Conservation (phyloP, 2,113 vertebrate genomes). For the Hemiprocne comata region DNA sequence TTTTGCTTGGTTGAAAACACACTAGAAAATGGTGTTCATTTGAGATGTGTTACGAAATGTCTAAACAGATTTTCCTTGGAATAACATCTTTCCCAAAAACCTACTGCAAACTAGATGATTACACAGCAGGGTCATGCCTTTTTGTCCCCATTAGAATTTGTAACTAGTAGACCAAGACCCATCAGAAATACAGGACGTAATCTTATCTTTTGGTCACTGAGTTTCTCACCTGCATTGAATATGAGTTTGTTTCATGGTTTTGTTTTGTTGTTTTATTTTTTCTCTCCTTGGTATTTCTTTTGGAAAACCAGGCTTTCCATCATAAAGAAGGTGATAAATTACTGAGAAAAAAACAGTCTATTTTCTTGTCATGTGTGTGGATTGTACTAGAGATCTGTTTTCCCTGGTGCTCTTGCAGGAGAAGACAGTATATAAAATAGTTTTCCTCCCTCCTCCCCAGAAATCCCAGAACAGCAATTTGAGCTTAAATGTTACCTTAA, state of each 20-base stretch:
- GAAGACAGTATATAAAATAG: slow-evolving; percentile 42
- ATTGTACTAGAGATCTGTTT: slow-evolving; percentile 44
- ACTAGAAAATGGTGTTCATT: slow-evolving; percentile 64
- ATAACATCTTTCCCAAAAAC: slow-evolving; percentile 11
- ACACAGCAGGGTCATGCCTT: slow-evolving; percentile 38
- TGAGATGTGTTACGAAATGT: slow-evolving; percentile 64
- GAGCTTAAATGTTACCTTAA: slow-evolving; percentile 48
- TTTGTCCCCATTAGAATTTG: slow-evolving; percentile 41
- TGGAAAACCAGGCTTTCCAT: slow-evolving; percentile 73
- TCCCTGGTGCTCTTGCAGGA: slow-evolving; percentile 34
- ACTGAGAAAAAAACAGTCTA: slow-evolving; percentile 37
- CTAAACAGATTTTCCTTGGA: slow-evolving; percentile 63
- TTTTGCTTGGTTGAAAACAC: slow-evolving; percentile 72
- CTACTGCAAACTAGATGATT: slow-evolving; percentile 48
- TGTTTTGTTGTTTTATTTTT: not conserved
- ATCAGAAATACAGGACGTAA: slow-evolving; percentile 55
- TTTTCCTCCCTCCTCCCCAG: not conserved
- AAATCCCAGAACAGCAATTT: slow-evolving; percentile 50
- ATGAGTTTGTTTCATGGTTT: not conserved
- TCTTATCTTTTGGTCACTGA: not conserved
- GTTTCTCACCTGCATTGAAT: slow-evolving; percentile 42
- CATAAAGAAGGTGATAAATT: slow-evolving; percentile 74
- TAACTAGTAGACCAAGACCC: slow-evolving; percentile 3
- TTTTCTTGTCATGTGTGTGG: slow-evolving; percentile 57
- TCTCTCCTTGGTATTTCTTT: slow-evolving; percentile 61